A percentile compares a stretch with the other conserved stretches of the same genome.
Conservation (phyloP, 2,113 vertebrate genomes). For the Silurus glanis region DNA sequence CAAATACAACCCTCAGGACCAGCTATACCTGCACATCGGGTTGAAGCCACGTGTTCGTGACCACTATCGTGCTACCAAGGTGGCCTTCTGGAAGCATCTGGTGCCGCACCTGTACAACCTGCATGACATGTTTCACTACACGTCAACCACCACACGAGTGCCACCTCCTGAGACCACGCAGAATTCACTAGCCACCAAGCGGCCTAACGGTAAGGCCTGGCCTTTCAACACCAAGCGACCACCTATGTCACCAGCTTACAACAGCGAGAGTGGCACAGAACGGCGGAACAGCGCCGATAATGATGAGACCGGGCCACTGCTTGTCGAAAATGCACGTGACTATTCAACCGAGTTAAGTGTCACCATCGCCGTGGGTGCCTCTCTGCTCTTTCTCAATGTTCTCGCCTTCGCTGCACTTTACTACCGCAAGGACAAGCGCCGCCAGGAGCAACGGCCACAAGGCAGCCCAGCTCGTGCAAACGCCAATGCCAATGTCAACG, state of each 20-base stretch:
- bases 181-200: constrained; percentile 90
- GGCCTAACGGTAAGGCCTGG: constrained; percentile 89
- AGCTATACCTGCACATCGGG: constrained; percentile 97
- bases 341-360: constrained; percentile 98
- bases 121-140: constrained; percentile 99
- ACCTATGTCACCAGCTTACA: constrained; percentile 91
- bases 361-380: constrained; percentile 95
- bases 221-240: constrained; percentile 90
- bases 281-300: constrained; percentile 86
- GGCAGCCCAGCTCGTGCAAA: constrained; percentile 82
- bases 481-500: constrained; percentile 77
- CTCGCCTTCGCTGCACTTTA: constrained; percentile 96
- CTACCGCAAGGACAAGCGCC: constrained; percentile 97
- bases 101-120: constrained; percentile 98
- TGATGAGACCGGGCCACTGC: constrained; percentile 82
- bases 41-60: constrained; percentile 95
- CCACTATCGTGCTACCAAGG: constrained; percentile 98
- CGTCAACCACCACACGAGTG: constrained; percentile 97
- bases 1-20: constrained; percentile 97
- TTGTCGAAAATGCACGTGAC: constrained; percentile 92
- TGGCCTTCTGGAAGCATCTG: constrained; percentile 98
- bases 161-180: constrained; percentile 92
- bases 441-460: constrained; percentile 87
- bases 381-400: constrained; percentile 95
- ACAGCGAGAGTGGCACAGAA: constrained; percentile 85